Conservation (phyloP, 2,888 invertebrate species). For the Sisyra terminalis region DNA sequence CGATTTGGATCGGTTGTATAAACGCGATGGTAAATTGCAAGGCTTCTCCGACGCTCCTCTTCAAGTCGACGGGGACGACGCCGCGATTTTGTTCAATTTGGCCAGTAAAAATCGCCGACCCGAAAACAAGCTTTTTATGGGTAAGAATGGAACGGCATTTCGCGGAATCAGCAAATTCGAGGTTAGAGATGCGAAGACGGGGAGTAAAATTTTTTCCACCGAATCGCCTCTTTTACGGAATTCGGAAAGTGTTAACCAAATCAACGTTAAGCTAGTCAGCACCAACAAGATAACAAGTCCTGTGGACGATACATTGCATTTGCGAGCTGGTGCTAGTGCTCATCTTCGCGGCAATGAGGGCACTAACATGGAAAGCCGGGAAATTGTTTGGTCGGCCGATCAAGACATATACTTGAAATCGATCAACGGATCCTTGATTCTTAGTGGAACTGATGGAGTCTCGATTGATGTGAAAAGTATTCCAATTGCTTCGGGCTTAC, state of each 20-base stretch:
- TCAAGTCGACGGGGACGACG: constrained; percentile 27
- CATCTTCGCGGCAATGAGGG: constrained; percentile 68
- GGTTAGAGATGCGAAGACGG: constrained; percentile 42
- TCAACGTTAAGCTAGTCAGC: constrained; percentile 47
- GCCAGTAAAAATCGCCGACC: constrained; percentile 24
- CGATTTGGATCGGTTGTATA: constrained; percentile 62
- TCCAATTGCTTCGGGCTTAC: constrained; percentile 41
- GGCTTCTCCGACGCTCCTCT: constrained; percentile 38
- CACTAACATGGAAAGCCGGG: constrained; percentile 50
- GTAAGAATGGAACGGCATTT: constrained; percentile 50
- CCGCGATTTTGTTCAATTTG: constrained; percentile 22
- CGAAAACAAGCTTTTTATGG: constrained; percentile 33
- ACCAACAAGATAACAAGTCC: constrained; percentile 61
- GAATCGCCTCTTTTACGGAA: constrained; percentile 53
- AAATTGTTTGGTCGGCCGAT: constrained; percentile 59
- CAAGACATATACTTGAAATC: constrained; percentile 63
- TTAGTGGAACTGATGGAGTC: constrained; percentile 53
- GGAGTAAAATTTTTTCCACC: constrained; percentile 56
- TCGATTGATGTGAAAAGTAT: constrained; percentile 53
- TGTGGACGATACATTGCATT: constrained; percentile 42
- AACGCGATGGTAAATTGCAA: constrained; percentile 48
- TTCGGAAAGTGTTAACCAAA: constrained; percentile 44
- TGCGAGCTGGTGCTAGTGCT: constrained; percentile 52
- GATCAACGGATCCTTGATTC: constrained; percentile 53
- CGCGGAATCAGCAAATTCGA: constrained; percentile 50